Percentiles rank a stretch among this genome's conserved stretches.
Conservation (phyloP, 2,888 invertebrate species). For the Parascotia fuliginaria region DNA sequence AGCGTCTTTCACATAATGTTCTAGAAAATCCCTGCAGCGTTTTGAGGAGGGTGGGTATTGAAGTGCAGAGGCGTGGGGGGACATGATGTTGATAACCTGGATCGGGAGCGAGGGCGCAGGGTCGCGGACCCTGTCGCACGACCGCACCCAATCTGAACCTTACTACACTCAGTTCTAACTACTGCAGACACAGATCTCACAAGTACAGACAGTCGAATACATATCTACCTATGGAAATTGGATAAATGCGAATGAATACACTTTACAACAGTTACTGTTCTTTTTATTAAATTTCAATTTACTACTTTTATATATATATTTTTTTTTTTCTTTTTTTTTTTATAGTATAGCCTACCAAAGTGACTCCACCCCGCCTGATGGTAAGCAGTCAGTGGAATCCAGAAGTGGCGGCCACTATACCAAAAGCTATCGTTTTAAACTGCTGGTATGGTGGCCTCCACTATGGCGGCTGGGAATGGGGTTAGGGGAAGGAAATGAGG, state of each 20-base stretch:
- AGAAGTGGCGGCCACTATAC: too few relatives aligned
- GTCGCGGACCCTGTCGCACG: slow-evolving; percentile 78
- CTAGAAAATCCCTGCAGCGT: slow-evolving; percentile 78
- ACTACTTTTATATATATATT: too few relatives aligned
- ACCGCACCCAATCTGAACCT: slow-evolving; percentile 71
- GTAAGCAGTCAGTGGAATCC: too few relatives aligned
- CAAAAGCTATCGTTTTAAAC: too few relatives aligned
- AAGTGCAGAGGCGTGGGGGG: slow-evolving; percentile 53
- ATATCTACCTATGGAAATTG: slow-evolving; percentile 10
- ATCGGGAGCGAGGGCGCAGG: slow-evolving; percentile 80
- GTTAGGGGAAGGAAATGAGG: too few relatives aligned
- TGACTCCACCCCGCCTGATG: too few relatives aligned
- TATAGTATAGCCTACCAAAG: too few relatives aligned
- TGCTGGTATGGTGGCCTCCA: too few relatives aligned
- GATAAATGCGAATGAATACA: background rate
- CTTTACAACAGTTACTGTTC: too few relatives aligned
- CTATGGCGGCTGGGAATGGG: too few relatives aligned
- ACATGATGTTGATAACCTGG: slow-evolving; percentile 81
- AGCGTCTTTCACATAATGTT: slow-evolving; percentile 75
- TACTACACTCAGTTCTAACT: slow-evolving; percentile 53
- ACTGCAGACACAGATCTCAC: slow-evolving; percentile 40
- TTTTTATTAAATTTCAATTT: too few relatives aligned
- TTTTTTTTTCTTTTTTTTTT: too few relatives aligned
- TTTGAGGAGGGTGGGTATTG: slow-evolving; percentile 50
- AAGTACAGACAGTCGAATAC: slow-evolving; percentile 26